Percentiles rank a stretch among this genome's conserved stretches.
These are phyloP conservation scores for Platycnemis pennipes DNA, from an alignment of 2,888 invertebrate genomes.

Conservation along the genomic window DNA sequence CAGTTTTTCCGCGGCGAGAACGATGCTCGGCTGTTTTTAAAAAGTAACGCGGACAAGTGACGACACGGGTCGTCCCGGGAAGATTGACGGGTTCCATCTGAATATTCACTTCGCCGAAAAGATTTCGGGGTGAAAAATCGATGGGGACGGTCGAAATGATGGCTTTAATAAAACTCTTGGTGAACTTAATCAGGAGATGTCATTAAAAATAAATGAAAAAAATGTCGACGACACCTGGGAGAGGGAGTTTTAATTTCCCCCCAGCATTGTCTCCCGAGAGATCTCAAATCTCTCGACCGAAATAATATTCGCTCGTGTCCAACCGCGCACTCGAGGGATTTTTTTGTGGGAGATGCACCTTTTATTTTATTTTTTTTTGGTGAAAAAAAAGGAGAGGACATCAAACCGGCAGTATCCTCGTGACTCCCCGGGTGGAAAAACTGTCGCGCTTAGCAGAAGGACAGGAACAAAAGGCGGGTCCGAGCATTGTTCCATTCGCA, in stretches of 20 bases:
- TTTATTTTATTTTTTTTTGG: not conserved
- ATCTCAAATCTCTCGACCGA: not conserved
- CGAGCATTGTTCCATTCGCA: conserved; percentile 19
- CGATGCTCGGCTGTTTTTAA: conserved; percentile 60
- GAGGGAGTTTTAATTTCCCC: not conserved
- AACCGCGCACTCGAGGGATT: not conserved
- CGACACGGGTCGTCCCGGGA: conserved; percentile 45
- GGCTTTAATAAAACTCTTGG: not conserved
- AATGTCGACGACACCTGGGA: not conserved
- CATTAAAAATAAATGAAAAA: not conserved
- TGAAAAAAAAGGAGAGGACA: not conserved
- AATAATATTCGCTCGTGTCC: not conserved
- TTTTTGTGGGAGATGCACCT: not conserved
- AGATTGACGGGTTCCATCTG: conserved; percentile 59
- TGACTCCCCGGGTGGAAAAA: not conserved
- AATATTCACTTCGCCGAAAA: conserved; percentile 52
- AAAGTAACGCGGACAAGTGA: conserved; percentile 63
- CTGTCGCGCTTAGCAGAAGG: conserved; percentile 7
- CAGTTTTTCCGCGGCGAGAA: conserved; percentile 55
- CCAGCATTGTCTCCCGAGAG: not conserved
- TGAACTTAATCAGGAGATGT: conserved; percentile 14
- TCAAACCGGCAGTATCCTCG: conserved; percentile 13
- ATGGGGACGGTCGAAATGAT: not conserved
- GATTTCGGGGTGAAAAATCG: conserved; percentile 26
- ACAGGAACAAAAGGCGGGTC: conserved; percentile 36